phyloP scores from a whole-genome alignment of 2,797 vertebrate genomes.

The Xiphophorus birchmanni region DNA sequence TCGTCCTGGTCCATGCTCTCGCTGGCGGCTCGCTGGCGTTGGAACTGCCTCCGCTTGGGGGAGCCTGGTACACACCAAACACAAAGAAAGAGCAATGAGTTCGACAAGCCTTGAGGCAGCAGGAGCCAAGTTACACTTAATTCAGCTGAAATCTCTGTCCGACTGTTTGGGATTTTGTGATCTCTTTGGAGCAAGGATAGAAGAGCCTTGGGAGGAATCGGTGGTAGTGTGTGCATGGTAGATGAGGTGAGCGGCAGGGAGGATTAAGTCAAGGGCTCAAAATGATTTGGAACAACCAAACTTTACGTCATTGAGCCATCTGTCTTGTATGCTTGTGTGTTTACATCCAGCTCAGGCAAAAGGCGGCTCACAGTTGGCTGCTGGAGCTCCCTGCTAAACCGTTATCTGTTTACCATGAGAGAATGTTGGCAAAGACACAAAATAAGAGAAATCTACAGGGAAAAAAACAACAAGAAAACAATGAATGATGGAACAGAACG shows the following conservation, averaged over 20 bases:
- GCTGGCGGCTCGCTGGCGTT: conserved; percentile 94
- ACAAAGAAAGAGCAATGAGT: conserved; percentile 19
- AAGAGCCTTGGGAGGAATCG: conserved; percentile 1
- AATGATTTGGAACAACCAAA: conserved; percentile 67
- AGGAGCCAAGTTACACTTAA: conserved; percentile 29
- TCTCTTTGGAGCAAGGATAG: conserved; percentile 24
- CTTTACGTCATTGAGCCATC: conserved; percentile 79
- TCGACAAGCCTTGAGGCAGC: conserved; percentile 25
- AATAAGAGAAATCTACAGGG: conserved; percentile 9
- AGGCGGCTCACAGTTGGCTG: conserved; percentile 65
- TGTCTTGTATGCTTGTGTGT: conserved; percentile 58
- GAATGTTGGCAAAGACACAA: conserved; percentile 23
- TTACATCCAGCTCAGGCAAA: conserved; percentile 52
- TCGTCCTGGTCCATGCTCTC: conserved; percentile 96
- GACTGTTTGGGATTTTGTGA: conserved; percentile 28
- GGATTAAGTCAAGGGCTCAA: conserved; percentile 60
- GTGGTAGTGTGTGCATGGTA: conserved; percentile 24
- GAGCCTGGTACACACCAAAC: conserved; percentile 82
- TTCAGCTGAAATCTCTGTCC: conserved; percentile 41
- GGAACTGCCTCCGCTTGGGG: conserved; percentile 94
- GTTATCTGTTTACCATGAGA: conserved; percentile 44
- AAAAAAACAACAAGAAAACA: background rate
- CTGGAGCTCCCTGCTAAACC: conserved; percentile 47
- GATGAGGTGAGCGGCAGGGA: conserved; percentile 43
- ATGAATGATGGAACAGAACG: background rate